Conservation (phyloP, 2,888 invertebrate species). For the Ypsolopha sequella region DNA sequence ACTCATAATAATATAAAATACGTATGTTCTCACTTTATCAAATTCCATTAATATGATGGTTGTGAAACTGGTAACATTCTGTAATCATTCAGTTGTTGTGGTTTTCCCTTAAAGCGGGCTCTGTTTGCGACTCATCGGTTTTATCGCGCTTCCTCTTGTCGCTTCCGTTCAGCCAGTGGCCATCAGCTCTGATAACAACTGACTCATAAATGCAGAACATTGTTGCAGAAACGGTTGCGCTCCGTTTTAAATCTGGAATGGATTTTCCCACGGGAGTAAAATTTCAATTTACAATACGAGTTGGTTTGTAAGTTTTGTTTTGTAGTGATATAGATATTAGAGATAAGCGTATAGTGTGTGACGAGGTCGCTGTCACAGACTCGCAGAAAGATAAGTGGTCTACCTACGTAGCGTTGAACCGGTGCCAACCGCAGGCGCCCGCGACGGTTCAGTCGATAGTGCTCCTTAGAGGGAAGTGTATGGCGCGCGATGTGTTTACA, state of each 20-base stretch:
- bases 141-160: slow-evolving; percentile 56
- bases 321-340: neutral
- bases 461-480: slow-evolving; percentile 65
- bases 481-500: slow-evolving; percentile 67
- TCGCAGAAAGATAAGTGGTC: slow-evolving; percentile 48
- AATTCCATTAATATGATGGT: neutral
- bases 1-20: neutral
- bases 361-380: slow-evolving; percentile 34
- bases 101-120: slow-evolving; percentile 30
- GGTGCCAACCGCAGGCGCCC: slow-evolving; percentile 34
- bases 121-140: slow-evolving; percentile 40
- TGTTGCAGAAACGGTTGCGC: neutral
- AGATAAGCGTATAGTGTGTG: slow-evolving; percentile 3
- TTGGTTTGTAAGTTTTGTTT: neutral
- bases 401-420: slow-evolving; percentile 17
- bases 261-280: neutral
- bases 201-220: slow-evolving; percentile 13
- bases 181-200: slow-evolving; percentile 36
- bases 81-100: slow-evolving; percentile 1
- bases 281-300: neutral
- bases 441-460: slow-evolving; percentile 62
- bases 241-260: neutral
- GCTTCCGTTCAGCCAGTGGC: slow-evolving; percentile 38
- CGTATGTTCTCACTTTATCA: neutral
- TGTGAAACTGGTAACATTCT: neutral